Evolutionary conservation across 2,797 vertebrate species (phyloP), one percentile per base, ranked within the genome.

Genomic region (Syngnathus acus): DNA sequence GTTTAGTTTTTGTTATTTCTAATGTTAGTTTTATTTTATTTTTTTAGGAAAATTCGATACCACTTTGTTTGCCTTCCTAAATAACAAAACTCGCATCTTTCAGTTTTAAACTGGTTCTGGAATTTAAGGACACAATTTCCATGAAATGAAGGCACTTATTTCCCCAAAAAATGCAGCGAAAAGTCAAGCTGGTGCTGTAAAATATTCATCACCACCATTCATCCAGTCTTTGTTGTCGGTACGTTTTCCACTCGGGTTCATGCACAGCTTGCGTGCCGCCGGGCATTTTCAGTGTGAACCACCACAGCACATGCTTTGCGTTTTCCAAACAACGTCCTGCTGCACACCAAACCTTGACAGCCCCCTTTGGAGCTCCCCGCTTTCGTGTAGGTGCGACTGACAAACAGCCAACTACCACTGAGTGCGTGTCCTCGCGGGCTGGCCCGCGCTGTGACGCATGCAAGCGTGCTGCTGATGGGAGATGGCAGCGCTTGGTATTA

Each of bases 401-500:
- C 78, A 79, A 79, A 83, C 76, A 67, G 67, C 73, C 78, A 80
- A 78, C 77, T 79, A 78, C 74, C 72, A 68, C 74, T 69, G 77
- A 69, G 72, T 78, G 77, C 76, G 78, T 78, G 81, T 72, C 82
- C 78, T 81, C 67, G 76, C 76, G 82, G 2, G 67, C 40, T 39
- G 75, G 71, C 69, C 59, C 40, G 54, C 5, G 9, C 69, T 64
- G 70, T 69, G 39, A 73, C 59, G 53, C 71, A 63, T 65, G 68
- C 72, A 39, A 77, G 78, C 78, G 68, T 67, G 73, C 82, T 58
- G 82, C 76, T 75, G 82, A 86, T 73, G 78, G 74, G 84, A 83
- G 80, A 85, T 78, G 85, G 83, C 82, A 81, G 82, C n/a, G 76
- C 85, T 82, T 77, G 80, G 84, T 80, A 79, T 86, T 84, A 32